Evolutionary conservation across 2,888 invertebrate species (phyloP), one percentile per base, ranked within the genome.

Genomic region (Marronus borbonicus): DNA sequence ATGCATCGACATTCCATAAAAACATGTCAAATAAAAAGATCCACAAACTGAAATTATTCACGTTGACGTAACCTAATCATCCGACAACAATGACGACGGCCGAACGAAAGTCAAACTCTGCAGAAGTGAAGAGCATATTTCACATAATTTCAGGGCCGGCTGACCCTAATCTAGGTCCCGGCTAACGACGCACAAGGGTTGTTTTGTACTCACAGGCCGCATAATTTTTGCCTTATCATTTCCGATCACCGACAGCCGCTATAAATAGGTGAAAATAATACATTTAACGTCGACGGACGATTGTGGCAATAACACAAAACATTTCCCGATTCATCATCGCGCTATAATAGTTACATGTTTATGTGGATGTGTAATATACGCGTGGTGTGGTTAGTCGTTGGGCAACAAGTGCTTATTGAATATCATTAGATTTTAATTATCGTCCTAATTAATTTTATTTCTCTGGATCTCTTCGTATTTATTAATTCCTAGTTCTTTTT

Each of bases 161-260:
- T 72, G 72, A 72, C 72, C 72, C 72, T 58, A 55, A 58, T 72
- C 72, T 72, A 72, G 72, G 8, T 60, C 60, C 39, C 24, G 44
- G 44, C 44, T 44, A 44, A 44, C 44, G 39, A 58, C 65, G n/a
- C 17, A 66, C 66, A 58, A 58, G 72, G 72, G 72, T 72, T 72
- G 72, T 72, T 72, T 72, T 58, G 58, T 60, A 72, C 58, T 72
- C 72, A 58, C 20, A 31, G 55, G 58, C 72, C 72, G 72, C 78
- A 78, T 70, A 77, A 77, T 76, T 78, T 78, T 50, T 78, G 78
- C 78, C 75, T 75, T 75, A 76, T 78, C 78, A 78, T 78, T 78
- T 78, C 77, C 77, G 77, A 77, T 77, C 76, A 44, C 36, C 70
- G 58, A 72, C 70, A 62, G 70, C 77, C 36, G 49, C 52, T 2